Evolutionary conservation across 2,797 vertebrate species (phyloP), one percentile per base, ranked within the genome.

Genomic region (Enteromius viviparus): DNA sequence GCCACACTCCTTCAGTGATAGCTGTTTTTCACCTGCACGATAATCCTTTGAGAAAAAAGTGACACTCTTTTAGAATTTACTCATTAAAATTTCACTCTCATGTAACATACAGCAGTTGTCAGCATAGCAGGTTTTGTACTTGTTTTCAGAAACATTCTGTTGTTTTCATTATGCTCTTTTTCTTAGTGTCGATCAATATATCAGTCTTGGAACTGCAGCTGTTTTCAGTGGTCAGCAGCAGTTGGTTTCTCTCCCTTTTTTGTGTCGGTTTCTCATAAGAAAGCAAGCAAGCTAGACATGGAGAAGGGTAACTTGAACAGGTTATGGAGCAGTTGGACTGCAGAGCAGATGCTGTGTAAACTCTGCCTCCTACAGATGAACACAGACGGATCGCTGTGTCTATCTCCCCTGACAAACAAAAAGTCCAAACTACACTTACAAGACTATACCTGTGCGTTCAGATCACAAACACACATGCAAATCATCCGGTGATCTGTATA

Each of bases 301-400:
- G 64, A 80, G 68, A 84, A 78, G 75, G 51, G 65, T 62, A 80
- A 87, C 77, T 74, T 71, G 66, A 80, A 64, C 64, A 78, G 81
- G 83, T 86, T 68, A n/a, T 74, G 76, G 76, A 86, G 65, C 76
- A 82, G 87, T 68, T 76, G 69, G 58, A 83, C 64, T 45, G n/a
- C 14, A 1, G 80, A 86, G 55, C 62, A 86, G 86, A 47, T 81
- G 49, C 69, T 66, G 74, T 72, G 71, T 82, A 69, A 85, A 84
- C 82, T 86, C 47, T 82, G 26, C 26, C 60, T 84, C 7, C 47
- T 12, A 76, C 12, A 71, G 69, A 85, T 34, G 26, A 65, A 21
- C 21, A 74, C 4, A 0, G 7, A 74, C 4, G 1, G 7, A 64
- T 64, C 14, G 64, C 55, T 74, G 53, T 62, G 17, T 72, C 6